Evolutionary conservation across 37 sponge, comb jelly and placozoan species (phyloP).

Genomic region (Chondrosia reniformis): DNA sequence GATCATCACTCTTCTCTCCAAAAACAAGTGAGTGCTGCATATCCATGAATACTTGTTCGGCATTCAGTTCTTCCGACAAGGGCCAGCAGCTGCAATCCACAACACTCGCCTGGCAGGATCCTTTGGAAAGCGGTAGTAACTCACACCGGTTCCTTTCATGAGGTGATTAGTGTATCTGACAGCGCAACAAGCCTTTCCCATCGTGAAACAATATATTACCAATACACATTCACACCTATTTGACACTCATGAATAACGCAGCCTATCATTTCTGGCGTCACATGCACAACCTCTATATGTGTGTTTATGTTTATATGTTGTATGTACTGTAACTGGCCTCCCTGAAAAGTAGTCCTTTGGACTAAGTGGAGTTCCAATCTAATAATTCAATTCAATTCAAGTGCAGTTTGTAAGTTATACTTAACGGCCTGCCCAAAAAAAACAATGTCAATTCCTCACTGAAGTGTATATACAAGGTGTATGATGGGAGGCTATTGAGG

Average conservation of each 20-base stretch:
- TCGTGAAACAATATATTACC: not conserved
- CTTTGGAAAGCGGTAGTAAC: constrained; percentile 45
- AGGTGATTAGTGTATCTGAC: constrained; percentile 34
- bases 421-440: no score
- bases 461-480: no score
- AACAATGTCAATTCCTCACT: no score
- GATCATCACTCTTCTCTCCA: not conserved
- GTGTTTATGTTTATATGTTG: not conserved
- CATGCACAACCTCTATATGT: not conserved
- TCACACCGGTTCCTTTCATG: constrained; percentile 31
- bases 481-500: no score
- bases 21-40: constrained; percentile 35
- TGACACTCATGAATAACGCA: no score
- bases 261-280: not conserved
- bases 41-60: constrained; percentile 42
- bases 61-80: constrained; percentile 32
- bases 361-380: no score
- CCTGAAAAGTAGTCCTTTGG: no score
- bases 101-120: constrained; percentile 19
- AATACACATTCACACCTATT: not conserved
- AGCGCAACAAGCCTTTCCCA: constrained; percentile 52
- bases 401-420: no score
- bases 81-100: constrained; percentile 52
- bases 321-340: no score
- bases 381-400: no score